Conservation (phyloP, 2,888 invertebrate genomes). For the Macrophya annulata region DNA sequence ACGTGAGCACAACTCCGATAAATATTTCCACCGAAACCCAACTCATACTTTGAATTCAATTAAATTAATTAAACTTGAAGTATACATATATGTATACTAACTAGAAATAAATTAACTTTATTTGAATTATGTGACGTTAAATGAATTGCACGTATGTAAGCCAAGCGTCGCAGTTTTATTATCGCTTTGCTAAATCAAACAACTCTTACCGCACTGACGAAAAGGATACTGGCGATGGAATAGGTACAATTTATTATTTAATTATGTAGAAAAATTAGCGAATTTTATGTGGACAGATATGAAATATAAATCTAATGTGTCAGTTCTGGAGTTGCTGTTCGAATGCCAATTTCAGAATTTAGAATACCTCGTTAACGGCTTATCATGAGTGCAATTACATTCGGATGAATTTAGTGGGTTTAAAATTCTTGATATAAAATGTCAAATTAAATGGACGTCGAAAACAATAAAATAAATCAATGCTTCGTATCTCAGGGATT, state of each 20-base stretch:
- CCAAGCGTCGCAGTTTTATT: neutral
- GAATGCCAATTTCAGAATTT: neutral
- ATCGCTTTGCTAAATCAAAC: neutral
- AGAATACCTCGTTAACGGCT: neutral
- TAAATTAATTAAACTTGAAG: neutral
- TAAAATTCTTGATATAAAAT: neutral
- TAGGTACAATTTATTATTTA: neutral
- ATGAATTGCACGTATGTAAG: neutral
- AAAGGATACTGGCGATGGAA: neutral
- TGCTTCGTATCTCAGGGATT: neutral
- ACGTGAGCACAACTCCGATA: neutral
- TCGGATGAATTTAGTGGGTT: neutral
- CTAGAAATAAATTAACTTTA: neutral
- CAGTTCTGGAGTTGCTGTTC: neutral
- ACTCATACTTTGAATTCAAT: neutral
- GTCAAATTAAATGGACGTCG: neutral
- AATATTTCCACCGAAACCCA: neutral
- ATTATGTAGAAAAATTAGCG: neutral
- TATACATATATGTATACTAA: neutral
- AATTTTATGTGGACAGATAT: neutral
- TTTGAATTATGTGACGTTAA: neutral
- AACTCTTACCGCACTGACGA: neutral
- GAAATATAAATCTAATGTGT: neutral
- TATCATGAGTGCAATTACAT: neutral
- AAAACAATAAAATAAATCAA: neutral